Conservation (phyloP, 2,797 vertebrate species). For the Galago senegalensis region DNA sequence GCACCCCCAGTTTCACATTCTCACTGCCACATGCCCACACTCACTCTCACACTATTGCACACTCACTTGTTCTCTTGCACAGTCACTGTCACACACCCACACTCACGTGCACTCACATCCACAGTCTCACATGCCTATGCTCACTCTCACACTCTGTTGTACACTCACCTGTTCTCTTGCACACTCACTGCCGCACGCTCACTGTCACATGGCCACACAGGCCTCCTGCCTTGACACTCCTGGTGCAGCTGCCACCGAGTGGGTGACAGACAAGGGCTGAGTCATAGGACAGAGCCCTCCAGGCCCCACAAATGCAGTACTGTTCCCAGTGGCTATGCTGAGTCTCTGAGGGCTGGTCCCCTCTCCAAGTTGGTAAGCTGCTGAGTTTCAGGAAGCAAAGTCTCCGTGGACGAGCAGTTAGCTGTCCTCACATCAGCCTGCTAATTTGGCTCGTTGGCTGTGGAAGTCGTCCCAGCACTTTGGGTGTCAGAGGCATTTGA, state of each 20-base stretch:
- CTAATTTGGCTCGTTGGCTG: no score
- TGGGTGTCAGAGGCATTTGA: neutral
- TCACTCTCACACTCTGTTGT: no score
- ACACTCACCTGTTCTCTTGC: fast-evolving
- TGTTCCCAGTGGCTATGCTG: no score
- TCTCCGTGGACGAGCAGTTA: fast-evolving
- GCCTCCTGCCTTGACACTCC: neutral
- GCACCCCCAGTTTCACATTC: no score
- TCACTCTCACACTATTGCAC: neutral
- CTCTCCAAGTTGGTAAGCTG: neutral
- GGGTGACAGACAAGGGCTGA: neutral
- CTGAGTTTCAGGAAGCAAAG: neutral
- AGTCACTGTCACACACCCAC: no score
- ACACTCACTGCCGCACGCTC: fast-evolving
- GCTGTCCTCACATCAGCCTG: neutral
- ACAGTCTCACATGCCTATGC: no score
- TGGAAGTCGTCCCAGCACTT: neutral
- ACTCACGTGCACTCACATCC: neutral
- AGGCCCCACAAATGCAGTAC: no score
- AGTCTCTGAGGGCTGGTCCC: neutral
- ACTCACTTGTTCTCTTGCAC: neutral
- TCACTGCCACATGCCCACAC: neutral
- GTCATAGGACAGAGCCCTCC: no score
- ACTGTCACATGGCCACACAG: neutral
- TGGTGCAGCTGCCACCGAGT: neutral